Evolutionary conservation across 2,888 invertebrate species (phyloP), one percentile per base, ranked within the genome.

Genomic region (Adelphocoris suturalis): DNA sequence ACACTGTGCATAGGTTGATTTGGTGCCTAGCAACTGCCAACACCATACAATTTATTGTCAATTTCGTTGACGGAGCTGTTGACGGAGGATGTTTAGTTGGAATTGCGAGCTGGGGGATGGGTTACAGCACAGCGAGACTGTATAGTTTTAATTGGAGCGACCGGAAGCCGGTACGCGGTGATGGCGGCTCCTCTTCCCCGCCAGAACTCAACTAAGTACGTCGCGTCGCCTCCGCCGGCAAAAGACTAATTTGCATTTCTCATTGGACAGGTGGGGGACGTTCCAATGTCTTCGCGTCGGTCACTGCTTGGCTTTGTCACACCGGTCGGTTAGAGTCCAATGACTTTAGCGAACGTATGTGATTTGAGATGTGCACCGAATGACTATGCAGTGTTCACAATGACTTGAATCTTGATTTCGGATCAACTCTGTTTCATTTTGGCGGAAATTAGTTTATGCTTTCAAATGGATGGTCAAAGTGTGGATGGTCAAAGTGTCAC

Each of bases 181-280:
- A 11, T 3, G 23, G 68, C 68, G 23, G 23, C 23, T 27, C 68
- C 4, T 68, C 68, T 12, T 9, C 23, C 12, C 68, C 13, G 7
- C 14, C 52, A 23, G 57, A 52, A n/a, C n/a, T n/a, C n/a, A 12
- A 23, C 68, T 23, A 68, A 13, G 23, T 68, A 2, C 37, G 37
- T 37, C 3, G 37, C 37, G 37, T 37, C 68, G 68, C n/a, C 19
- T 23, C 3, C n/a, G 61, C n/a, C n/a, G 19, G 68, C 27, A 4
- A 12, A 19, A 11, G 23, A 68, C 68, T 68, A 68, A 68, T 68
- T 68, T 68, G 68, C 68, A 23, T 23, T 68, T 68, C 68, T 23
- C 68, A 23, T 27, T 5, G 27, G 23, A 68, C 68, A 68, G 68
- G 68, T 68, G 68, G 61, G 68, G 11, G 52, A 37, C 37, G 2